Base-by-base conservation (phyloP, 2,113 vertebrate genomes). In the Tachysurus vachellii region DNA sequence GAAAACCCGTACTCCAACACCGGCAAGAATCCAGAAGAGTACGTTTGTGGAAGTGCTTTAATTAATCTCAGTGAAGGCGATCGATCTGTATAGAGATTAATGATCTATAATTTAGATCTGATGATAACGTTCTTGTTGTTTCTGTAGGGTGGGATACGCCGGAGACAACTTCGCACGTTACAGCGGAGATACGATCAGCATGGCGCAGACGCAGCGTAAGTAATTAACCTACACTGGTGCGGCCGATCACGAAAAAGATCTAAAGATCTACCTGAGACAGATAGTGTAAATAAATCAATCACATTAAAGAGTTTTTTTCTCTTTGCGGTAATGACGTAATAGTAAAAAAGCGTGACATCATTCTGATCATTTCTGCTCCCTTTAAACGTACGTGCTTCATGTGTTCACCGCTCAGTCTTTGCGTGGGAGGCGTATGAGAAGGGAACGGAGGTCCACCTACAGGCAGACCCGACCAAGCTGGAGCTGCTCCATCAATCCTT, bases 381-480 rank as follows among this genome's bases (percentile, higher is more conserved):
- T 21, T 8, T 68, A 1, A 28, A 71, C 16, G 16, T 71, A 2
- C 31, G 36, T 42, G 16, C 9, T 23, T 47, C 4, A 5, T 73
- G 36, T 44, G 10, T 21, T 44, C 8, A 21, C 36, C 42, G 4
- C 17, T 73, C 89, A 99, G 98, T 99, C 90, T 99, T 99, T 94
- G 98, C 97, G 2, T 99, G 98, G 98, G 98, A 99, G 93, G 98
- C 98, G 56, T 99, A 99, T 86, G 98, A 99, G 91, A 98, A 97
- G 90, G 98, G 98, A 68, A 98, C 98, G 0, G 98, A 99, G 92
- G 98, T 99, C 85, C 98, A 99, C 92, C 97, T 99, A 61, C 98
- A 99, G 92, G 98, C 98, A 0, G 98, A 99, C 88, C 98, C 98
- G 62, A 99, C 98, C 82, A 99, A 99, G 88, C 94, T 99, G 73